Evolutionary conservation across 2,888 invertebrate species (phyloP).

Genomic region (Rhorus exstirpatorius): DNA sequence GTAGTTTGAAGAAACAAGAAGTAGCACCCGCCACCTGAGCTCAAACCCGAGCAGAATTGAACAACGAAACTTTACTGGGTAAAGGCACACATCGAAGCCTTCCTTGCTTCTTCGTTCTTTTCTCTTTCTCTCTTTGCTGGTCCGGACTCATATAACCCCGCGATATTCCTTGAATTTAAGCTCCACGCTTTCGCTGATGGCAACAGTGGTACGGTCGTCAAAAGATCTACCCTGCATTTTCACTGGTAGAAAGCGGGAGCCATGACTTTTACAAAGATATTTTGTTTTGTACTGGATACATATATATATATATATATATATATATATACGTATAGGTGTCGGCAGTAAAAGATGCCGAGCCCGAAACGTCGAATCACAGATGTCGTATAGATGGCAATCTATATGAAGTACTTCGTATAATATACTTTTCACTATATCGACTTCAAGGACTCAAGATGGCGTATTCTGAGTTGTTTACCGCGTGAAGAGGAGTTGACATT

Average conservation of each 20-base stretch:
- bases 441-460: not conserved
- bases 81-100: constrained; percentile 58
- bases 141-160: constrained; percentile 45
- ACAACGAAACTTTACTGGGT: constrained; percentile 67
- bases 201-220: constrained; percentile 1
- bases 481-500: not conserved
- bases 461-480: not conserved
- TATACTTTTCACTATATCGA: not conserved
- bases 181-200: constrained; percentile 29
- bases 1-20: constrained; percentile 44
- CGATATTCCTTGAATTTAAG: constrained; percentile 62
- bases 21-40: constrained; percentile 57
- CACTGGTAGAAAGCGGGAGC: constrained; percentile 7
- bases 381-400: constrained; percentile 8
- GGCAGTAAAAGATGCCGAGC: constrained; percentile 20
- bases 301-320: constrained; percentile 2
- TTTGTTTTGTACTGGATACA: not conserved
- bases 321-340: constrained; percentile 10
- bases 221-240: constrained; percentile 29
- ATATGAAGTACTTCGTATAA: not conserved
- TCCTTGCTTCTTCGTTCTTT: constrained; percentile 22
- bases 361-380: not conserved
- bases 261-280: constrained; percentile 21
- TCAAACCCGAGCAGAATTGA: constrained; percentile 67
- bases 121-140: constrained; percentile 17